Conservation (phyloP, 2,797 vertebrate species). For the Varecia variegata region DNA sequence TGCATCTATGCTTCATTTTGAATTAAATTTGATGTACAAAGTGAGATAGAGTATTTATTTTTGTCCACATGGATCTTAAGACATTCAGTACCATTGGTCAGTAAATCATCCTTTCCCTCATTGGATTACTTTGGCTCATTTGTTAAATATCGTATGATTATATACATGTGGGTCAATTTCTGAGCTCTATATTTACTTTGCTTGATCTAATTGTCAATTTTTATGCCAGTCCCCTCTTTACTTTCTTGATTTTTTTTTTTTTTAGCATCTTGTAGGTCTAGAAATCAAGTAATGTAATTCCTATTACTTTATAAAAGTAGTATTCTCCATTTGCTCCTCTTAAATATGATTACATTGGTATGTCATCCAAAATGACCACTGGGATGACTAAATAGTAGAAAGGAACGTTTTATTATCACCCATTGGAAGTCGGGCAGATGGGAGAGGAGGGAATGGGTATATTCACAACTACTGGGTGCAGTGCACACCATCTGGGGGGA, state of each 20-base stretch:
- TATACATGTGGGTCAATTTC: neutral
- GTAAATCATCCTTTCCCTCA: neutral
- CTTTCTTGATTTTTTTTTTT: neutral
- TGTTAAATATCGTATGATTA: neutral
- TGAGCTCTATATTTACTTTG: neutral
- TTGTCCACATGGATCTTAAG: neutral
- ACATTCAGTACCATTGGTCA: neutral
- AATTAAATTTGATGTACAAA: neutral
- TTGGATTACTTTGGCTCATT: neutral
- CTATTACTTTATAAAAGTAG: constrained; percentile 18
- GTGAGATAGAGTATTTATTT: neutral
- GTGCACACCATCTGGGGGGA: no score
- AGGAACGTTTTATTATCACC: no score
- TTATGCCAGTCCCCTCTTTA: neutral
- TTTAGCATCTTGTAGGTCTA: neutral
- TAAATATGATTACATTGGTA: neutral
- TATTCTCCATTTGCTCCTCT: neutral
- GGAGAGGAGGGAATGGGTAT: no score
- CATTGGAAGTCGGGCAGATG: no score
- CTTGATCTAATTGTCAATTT: neutral
- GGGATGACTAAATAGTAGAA: neutral
- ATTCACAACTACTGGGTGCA: no score
- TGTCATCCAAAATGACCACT: neutral
- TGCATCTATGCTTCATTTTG: neutral
- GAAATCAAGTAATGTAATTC: neutral